Evolutionary conservation across 2,888 invertebrate species (phyloP), one percentile per base, ranked within the genome.

Genomic region (Cheilosia variabilis): DNA sequence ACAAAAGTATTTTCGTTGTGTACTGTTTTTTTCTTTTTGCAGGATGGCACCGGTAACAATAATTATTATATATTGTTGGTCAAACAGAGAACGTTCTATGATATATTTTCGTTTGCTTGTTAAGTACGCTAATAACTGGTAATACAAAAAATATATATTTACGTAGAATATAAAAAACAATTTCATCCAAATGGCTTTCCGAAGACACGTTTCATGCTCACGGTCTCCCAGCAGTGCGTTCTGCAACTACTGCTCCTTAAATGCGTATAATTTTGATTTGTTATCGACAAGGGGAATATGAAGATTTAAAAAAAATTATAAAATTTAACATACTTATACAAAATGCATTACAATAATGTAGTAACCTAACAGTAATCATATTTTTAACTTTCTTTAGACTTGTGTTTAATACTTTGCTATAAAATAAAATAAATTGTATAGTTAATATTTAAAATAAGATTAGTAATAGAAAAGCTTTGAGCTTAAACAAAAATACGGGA

Each of bases 1-100:
- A 75, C 69, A 79, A 79, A 79, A 73, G 66, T 78, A 65, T 77
- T 68, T 82, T 76, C 73, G 71, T 76, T 76, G 84, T 71, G 47
- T 63, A 24, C 65, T 5, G 50, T 57, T 69, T 57, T 57, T 52
- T 17, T n/a, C 37, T 37, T 37, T 71, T 57, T 68, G 41, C 62
- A 76, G 76, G 76, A 86, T 80, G 80, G 80, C 86, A 86, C 80
- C 76, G 60, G 43, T 79, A 50, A 43, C 27, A 57, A 27, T 58
- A 24, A 43, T 24, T 9, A 41, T 41, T 53, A 57, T 15, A 10
- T 34, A 37, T 0, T 37, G 37, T 37, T 37, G 37, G 43, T 19
- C 37, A 73, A 45, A 63, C 63, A 50, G 27, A 58, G 41, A 58
- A 50, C 50, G 57, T 75, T 65, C 19, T 47, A 37, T 22, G 27